phyloP scores from a whole-genome alignment of 2,113 vertebrate genomes.

The Tupaia tana region DNA sequence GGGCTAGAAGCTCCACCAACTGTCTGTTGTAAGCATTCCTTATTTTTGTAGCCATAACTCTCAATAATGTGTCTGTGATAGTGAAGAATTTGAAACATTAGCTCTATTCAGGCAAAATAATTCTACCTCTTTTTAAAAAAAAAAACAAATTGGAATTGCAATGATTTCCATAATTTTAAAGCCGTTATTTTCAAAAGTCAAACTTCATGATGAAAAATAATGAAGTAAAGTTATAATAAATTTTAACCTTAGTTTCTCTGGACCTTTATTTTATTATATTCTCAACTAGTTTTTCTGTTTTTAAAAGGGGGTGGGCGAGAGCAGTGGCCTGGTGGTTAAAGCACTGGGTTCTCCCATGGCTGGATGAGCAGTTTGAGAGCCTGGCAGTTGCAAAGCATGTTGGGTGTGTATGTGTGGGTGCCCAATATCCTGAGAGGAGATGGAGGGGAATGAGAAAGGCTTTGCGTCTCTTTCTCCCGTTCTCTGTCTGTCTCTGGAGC shows the following conservation, averaged over 20 bases:
- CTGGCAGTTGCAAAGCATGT: too few species aligned
- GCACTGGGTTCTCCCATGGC: too few species aligned
- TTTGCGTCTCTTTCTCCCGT: too few species aligned
- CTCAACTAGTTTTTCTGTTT: neutral
- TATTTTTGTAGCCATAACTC: neutral
- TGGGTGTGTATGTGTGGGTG: too few species aligned
- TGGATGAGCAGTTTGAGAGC: too few species aligned
- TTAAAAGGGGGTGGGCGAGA: too few species aligned
- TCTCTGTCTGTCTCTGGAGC: too few species aligned
- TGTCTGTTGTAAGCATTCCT: constrained; percentile 17
- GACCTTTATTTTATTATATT: neutral
- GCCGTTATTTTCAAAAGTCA: neutral
- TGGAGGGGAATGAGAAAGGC: too few species aligned
- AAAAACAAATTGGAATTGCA: neutral
- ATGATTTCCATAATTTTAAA: neutral
- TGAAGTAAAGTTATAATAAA: neutral
- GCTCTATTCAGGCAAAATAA: neutral
- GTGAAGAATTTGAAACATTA: constrained; percentile 21
- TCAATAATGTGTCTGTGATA: neutral
- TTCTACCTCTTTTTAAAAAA: neutral
- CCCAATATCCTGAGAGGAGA: too few species aligned
- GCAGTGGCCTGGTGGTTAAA: too few species aligned
- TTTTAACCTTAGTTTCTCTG: neutral
- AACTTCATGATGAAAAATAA: neutral
- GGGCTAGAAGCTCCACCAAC: neutral